These are phyloP conservation scores for Harpalus rubripes DNA, from an alignment of 2,888 invertebrate genomes.

Conservation along the genomic window DNA sequence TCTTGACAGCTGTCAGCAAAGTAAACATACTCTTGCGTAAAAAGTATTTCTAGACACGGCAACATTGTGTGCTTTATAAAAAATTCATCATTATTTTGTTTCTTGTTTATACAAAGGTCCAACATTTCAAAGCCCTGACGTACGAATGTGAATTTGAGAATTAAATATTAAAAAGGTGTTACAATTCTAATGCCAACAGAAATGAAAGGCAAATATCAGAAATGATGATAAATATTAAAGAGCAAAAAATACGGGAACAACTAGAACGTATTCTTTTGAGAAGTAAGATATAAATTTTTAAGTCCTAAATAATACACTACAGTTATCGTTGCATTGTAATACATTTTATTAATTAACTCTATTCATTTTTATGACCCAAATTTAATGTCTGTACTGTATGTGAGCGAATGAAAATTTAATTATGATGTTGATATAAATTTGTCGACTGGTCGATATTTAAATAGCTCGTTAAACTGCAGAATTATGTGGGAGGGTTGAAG, in stretches of 20 bases:
- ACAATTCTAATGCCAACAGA: conserved; percentile 18
- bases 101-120: conserved; percentile 47
- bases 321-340: neutral
- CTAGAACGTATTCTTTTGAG: no score
- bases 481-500: conserved; percentile 28
- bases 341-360: conserved; percentile 21
- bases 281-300: no score
- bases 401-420: conserved; percentile 34
- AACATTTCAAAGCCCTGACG: conserved; percentile 24
- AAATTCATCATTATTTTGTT: conserved; percentile 48
- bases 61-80: conserved; percentile 43
- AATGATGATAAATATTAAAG: conserved; percentile 22
- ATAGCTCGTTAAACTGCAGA: conserved; percentile 39
- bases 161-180: conserved; percentile 22
- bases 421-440: neutral
- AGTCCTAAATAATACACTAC: neutral
- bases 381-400: neutral
- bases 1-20: conserved; percentile 54
- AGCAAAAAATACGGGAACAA: neutral
- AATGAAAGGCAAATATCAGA: conserved; percentile 25
- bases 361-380: neutral
- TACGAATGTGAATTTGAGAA: conserved; percentile 22
- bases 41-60: conserved; percentile 12
- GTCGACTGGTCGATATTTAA: conserved; percentile 50
- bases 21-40: conserved; percentile 42